Conservation (phyloP, 2,888 invertebrate genomes). For the Phymatocera aterrima region DNA sequence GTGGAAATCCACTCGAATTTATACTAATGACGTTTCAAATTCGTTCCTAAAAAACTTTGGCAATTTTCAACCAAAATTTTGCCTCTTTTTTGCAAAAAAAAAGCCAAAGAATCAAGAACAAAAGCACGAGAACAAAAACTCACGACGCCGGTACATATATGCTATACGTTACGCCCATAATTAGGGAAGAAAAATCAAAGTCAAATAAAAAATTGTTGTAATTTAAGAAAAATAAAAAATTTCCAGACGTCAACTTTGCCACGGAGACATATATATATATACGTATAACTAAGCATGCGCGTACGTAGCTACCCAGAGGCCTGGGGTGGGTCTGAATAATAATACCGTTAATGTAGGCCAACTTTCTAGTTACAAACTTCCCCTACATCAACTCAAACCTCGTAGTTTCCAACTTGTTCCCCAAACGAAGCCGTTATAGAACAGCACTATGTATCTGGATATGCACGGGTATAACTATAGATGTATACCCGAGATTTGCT, state of each 20-base stretch:
- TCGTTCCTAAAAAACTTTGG: neutral
- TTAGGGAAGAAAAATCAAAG: neutral
- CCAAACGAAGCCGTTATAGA: conserved; percentile 19
- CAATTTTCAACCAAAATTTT: neutral
- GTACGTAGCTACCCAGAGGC: conserved; percentile 1
- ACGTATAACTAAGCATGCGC: neutral
- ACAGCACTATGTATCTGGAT: neutral
- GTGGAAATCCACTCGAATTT: neutral
- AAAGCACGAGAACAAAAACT: no score
- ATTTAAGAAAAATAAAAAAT: neutral
- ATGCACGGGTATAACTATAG: neutral
- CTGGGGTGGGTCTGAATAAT: conserved; percentile 16
- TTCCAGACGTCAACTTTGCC: neutral
- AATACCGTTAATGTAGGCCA: conserved; percentile 29
- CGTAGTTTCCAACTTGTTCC: conserved; percentile 23
- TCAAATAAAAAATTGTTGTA: neutral
- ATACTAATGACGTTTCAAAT: neutral
- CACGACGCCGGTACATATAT: neutral
- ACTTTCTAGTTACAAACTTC: conserved; percentile 29
- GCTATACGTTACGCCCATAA: no score
- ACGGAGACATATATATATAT: neutral
- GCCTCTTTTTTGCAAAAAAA: neutral
- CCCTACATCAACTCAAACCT: conserved; percentile 14
- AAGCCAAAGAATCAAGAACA: no score
- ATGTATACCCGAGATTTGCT: neutral